Evolutionary conservation across 2,113 vertebrate genomes (phyloP), one percentile per base, ranked within the genome.

Genomic region (Oreochromis aureus): DNA sequence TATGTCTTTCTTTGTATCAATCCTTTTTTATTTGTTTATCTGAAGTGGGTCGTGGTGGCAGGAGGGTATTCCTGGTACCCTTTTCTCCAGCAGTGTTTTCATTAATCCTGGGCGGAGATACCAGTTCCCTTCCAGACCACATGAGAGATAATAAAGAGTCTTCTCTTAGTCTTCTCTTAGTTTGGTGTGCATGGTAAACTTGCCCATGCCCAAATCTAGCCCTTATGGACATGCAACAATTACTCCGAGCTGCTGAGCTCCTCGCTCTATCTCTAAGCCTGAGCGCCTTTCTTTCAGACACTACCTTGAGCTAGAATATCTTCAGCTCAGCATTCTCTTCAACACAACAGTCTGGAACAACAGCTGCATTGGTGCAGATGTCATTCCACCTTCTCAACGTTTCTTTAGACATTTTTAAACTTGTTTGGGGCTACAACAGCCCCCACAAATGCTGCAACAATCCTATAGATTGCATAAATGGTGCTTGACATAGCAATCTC

Each of bases 31-130:
- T 24, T 15, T 46, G 66, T 19, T 63, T 30, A 18, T 27, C 22
- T 46, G 41, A 73, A 2, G 22, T 1, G 10, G 22, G 15, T 46
- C 4, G 36, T 73, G 69, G 24, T 76, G 24, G 15, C 15, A 0
- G 41, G 41, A 0, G 22, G 41, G 4, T 0, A 19, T 48, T 18
- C 69, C 6, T 30, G n/a, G 69, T 46, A 46, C 8, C 41, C 22
- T 2, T 27, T 46, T 27, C 22, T 18, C 39, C 22, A 73, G 22
- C 69, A 48, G 24, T 10, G 41, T 73, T 73, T 73, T 73, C 69
- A 6, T 46, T 73, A 0, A 44, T 27, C 22, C 39, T 73, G n/a
- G 5, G 9, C 4, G 0, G 0, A 66, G 16, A 18, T 7, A 1
- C 22, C 15, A 27, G 11, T 0, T 16, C 15, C 5, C 41, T 76